Base-by-base conservation (phyloP, 2,888 invertebrate species). In the Trissoscelio sp. region DNA sequence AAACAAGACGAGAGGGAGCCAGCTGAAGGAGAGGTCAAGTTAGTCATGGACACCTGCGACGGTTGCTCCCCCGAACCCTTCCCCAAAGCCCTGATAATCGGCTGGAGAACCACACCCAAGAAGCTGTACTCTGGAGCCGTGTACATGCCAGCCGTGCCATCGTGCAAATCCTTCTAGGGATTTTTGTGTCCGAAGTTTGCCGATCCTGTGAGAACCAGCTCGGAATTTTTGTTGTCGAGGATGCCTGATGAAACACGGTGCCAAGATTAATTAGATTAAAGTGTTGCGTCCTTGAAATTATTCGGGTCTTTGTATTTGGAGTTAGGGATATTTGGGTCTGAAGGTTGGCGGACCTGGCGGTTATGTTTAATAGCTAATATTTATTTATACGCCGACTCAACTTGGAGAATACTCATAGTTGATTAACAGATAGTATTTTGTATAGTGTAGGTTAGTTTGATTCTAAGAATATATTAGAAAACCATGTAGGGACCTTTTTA, bases 1-100 rank as follows among this genome's bases (percentile, higher is more conserved):
- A 91, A 92, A 2, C 93, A 93, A 58, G 95, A 96, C 78, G 96
- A 96, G 86, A 93, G 95, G 44, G 96, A 96, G 86, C 96, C 96
- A 0, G 96, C 96, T 0, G 96, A 96, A 89, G 96, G 95, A 28
- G 96, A 96, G 90, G 96, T 96, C 0, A 95, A 93, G 85, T 95
- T 95, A 7, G 96, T 96, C 0, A 95, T 96, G 95, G 93, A 94
- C 84, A 92, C 96, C 1, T 97, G 97, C 91, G 94, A 95, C 74
- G 95, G 94, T 0, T 97, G 96, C 86, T 93, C 94, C 16, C 91
- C 93, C 0, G 96, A 96, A 88, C 96, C 97, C 0, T 97, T 97
- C 91, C 94, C 94, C 83, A 96, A 96, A 86, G 96, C 96, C 5
- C 92, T 96, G 16, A 93, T 96, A 2, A 93, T 97, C 34, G 95